These are phyloP conservation scores for Hydrophis major DNA, from an alignment of 2,797 vertebrate genomes.

Conservation along the genomic window DNA sequence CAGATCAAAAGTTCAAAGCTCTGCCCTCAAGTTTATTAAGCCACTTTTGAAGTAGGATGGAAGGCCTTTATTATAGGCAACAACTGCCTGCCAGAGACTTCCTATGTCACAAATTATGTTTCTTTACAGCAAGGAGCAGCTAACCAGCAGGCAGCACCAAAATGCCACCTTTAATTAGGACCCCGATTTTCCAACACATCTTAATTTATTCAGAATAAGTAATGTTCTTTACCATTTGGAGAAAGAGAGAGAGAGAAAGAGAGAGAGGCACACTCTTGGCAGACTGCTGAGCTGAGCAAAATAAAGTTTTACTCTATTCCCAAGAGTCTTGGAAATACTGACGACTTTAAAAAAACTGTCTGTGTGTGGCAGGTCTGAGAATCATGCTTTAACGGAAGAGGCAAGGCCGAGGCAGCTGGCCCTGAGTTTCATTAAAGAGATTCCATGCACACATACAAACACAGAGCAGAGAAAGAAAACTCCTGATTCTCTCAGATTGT, in stretches of 20 bases:
- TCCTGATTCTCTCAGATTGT: neutral
- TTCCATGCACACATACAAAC: neutral
- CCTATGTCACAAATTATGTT: slow-evolving; percentile 18
- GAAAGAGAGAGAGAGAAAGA: neutral
- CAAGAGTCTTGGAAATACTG: neutral
- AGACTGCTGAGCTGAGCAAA: slow-evolving; percentile 7
- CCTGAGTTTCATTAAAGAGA: neutral
- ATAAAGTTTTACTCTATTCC: neutral
- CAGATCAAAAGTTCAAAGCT: slow-evolving; percentile 17
- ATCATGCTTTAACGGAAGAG: neutral
- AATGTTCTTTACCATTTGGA: neutral
- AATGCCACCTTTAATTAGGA: slow-evolving; percentile 31
- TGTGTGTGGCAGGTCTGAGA: neutral
- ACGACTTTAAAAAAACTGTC: neutral
- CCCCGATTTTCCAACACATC: slow-evolving; percentile 12
- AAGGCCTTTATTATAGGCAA: neutral
- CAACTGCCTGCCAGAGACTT: neutral
- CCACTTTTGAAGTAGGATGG: slow-evolving; percentile 1
- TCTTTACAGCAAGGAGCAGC: slow-evolving; percentile 19
- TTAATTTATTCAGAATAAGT: slow-evolving; percentile 27
- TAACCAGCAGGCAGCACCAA: slow-evolving; percentile 4
- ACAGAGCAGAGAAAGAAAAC: neutral
- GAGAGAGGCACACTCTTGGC: neutral
- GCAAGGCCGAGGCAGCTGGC: neutral
- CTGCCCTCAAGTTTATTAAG: neutral